Base-by-base conservation (phyloP, 2,888 invertebrate species). In the Tetragonisca angustula region DNA sequence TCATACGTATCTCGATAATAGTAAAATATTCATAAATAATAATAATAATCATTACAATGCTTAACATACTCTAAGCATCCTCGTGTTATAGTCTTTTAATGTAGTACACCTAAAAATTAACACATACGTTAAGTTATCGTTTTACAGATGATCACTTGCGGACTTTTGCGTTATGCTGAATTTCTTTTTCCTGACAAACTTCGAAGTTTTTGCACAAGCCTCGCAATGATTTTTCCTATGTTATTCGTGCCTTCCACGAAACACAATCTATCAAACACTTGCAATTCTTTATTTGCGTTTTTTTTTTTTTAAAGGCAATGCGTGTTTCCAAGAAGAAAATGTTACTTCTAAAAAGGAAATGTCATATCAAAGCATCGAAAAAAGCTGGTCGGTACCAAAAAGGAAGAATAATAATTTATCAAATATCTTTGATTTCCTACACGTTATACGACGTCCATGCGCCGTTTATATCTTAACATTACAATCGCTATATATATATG, bases 1-100 rank as follows among this genome's bases (percentile, higher is more conserved):
- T 91, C 90, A 89, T 90, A 87, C 89, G 86, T 88, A 88, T 90
- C 87, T 91, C 87, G 86, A 88, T 90, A 92, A 92, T 92, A 93
- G 91, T 94, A 91, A 93, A 93, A 92, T 92, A 93, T 91, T 91
- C 93, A 94, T 94, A 93, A 94, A 94, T 94, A 94, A 93, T 93
- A 93, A 93, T 91, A 92, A 91, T 90, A 83, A 83, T 89, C 61
- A 49, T 79, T 74, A 90, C 91, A 91, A 92, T 93, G 90, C 90
- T 92, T 90, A 65, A 92, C 88, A 90, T 91, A 91, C 79, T 89
- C 89, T 91, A 93, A 91, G 93, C 92, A 92, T 93, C 54, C 56
- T 81, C 87, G 90, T 91, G 89, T 92, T 92, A 90, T 92, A 93
- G 92, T 93, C 92, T 92, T 93, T 92, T 91, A 84, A 84, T 61